phyloP scores from a whole-genome alignment of 2,113 vertebrate species.

The Anguilla rostrata region DNA sequence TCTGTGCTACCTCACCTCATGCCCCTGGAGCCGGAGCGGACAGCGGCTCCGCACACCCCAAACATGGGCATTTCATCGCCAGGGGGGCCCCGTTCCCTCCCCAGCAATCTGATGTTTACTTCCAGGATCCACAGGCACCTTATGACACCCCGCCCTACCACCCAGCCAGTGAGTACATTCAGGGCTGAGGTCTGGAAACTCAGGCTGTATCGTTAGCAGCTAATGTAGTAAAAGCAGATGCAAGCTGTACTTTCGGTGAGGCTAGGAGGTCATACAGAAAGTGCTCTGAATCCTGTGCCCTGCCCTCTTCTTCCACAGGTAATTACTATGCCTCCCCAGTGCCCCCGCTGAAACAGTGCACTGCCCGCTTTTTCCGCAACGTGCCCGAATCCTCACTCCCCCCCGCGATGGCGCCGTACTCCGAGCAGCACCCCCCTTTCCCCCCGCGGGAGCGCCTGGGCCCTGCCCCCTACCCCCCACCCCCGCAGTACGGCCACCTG shows the following conservation, averaged over 20 bases:
- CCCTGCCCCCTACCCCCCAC: slow-evolving; percentile 75
- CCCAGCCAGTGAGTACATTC: slow-evolving; percentile 73
- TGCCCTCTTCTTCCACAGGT: slow-evolving; percentile 69
- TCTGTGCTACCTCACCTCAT: slow-evolving; percentile 76
- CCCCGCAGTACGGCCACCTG: slow-evolving; percentile 80
- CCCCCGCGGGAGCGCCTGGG: slow-evolving; percentile 82
- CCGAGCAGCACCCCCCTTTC: slow-evolving; percentile 76
- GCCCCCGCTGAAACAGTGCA: slow-evolving; percentile 83
- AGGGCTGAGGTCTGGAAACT: neutral
- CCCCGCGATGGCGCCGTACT: slow-evolving; percentile 79
- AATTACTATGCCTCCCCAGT: slow-evolving; percentile 81
- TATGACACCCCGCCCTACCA: slow-evolving; percentile 82
- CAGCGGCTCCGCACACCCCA: slow-evolving; percentile 70
- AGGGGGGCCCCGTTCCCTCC: slow-evolving; percentile 79
- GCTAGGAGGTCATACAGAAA: neutral
- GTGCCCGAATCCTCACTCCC: slow-evolving; percentile 85
- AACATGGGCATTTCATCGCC: slow-evolving; percentile 78
- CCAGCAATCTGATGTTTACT: slow-evolving; percentile 82
- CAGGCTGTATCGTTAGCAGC: neutral
- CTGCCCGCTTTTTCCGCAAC: slow-evolving; percentile 86
- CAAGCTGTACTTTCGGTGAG: too few relatives aligned
- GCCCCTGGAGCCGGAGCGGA: slow-evolving; percentile 72
- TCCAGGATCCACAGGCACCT: slow-evolving; percentile 81
- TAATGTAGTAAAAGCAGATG: too few relatives aligned
- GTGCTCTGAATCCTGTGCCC: neutral